Base-by-base conservation (phyloP, 1,140 invertebrate genomes). In the Monochamus saltuarius region DNA sequence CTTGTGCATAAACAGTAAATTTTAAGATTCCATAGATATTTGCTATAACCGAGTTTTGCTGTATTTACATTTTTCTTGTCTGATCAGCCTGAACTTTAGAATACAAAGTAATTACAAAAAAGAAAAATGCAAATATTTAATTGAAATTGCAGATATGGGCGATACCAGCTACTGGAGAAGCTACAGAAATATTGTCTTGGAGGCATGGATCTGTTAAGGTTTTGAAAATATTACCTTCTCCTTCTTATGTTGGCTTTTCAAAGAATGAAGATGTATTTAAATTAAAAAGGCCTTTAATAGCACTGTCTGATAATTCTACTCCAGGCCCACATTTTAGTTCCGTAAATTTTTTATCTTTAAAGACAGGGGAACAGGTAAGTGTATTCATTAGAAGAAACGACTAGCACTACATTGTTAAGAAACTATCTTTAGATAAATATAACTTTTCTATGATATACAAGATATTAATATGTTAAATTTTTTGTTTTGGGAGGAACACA, bases 141-240 rank as follows among this genome's bases (percentile, higher is more conserved):
- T 29, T 29, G 2, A 29, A 29, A 29, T 59, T 64, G 9, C 52
- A 87, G 84, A 85, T 90, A 56, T 92, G 90, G 90, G 75, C 86
- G 36, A 83, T 92, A 52, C 84, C 87, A 14, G 86, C 89, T 8
- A 91, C 86, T 69, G 94, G 94, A 9, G 94, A 97, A 75, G 94
- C 94, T 0, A 88, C 90, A 49, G 94, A 97, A 79, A 88, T 96
- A 7, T 75, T 97, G 45, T 95, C 94, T 6, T 93, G 92, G 87
- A 82, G 90, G 22, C 92, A 96, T 76, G 92, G 93, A 45, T 83
- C 87, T 57, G 90, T 96, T 39, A 87, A 89, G 54, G 85, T 90
- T 43, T 81, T 96, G 39, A 84, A 88, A 75, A 81, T 98, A 64
- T 79, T 98, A 66, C 91, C 93, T 8, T 88, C 87, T 57, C 94